phyloP scores from a whole-genome alignment of 2,888 invertebrate genomes.

The Panopea generosa region DNA sequence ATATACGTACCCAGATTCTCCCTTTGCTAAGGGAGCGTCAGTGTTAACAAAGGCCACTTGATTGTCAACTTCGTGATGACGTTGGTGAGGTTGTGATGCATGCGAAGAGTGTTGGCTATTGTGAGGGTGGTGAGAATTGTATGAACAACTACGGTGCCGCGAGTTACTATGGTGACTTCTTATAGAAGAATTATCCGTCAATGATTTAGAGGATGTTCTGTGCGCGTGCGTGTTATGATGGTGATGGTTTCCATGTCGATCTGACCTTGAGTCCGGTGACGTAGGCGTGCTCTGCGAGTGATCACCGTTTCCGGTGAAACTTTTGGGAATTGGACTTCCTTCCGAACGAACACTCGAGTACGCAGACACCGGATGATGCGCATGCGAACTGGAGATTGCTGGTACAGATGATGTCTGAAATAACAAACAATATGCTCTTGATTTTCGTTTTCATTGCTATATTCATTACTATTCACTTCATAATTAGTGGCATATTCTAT shows the following conservation, averaged over 20 bases:
- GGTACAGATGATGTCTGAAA: conserved; percentile 15
- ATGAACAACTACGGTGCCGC: conserved; percentile 35
- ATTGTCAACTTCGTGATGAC: conserved; percentile 30
- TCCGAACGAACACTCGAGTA: conserved; percentile 25
- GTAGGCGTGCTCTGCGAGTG: conserved; percentile 21
- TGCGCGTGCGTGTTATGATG: conserved; percentile 24
- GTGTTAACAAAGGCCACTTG: conserved; percentile 61
- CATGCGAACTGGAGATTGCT: background rate
- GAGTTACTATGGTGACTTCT: conserved; percentile 17
- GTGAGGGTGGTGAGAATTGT: conserved; percentile 22
- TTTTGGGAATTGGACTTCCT: conserved; percentile 6
- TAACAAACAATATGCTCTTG: no score
- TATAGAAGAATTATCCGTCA: conserved; percentile 17
- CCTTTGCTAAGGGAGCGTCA: conserved; percentile 53
- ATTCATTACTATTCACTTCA: no score
- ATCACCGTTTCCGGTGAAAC: background rate
- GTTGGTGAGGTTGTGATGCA: no score
- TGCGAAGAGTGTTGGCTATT: conserved; percentile 13
- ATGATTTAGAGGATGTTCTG: conserved; percentile 36
- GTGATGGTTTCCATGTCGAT: conserved; percentile 31
- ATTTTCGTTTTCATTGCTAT: no score
- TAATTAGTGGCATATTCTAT: no score
- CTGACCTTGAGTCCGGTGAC: conserved; percentile 42
- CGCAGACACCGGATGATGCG: conserved; percentile 11
- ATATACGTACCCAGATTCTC: conserved; percentile 58